Percentiles rank a stretch among this genome's conserved stretches.
Evolutionary conservation across 1,140 invertebrate genomes (phyloP).

Genomic region (Acromyrmex echinatior): DNA sequence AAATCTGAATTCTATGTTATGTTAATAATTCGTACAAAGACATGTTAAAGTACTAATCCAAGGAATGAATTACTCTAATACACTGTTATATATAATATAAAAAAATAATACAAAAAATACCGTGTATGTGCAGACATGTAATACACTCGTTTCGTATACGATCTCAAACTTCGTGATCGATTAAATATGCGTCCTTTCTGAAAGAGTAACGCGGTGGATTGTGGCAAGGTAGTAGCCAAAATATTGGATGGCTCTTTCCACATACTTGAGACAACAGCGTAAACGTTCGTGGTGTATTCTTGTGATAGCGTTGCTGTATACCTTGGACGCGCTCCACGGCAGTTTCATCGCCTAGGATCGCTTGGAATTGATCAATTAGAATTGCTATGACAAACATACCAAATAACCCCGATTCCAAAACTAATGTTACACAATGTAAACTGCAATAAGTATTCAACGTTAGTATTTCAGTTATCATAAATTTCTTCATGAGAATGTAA

Average conservation of each 20-base stretch:
- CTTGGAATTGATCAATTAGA: constrained; percentile 95
- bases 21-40: constrained; percentile 23
- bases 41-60: constrained; percentile 27
- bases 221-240: constrained; percentile 90
- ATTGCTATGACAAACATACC: constrained; percentile 96
- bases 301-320: constrained; percentile 89
- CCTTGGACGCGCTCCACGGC: constrained; percentile 93
- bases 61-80: constrained; percentile 34
- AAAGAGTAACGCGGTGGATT: constrained; percentile 87
- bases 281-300: constrained; percentile 87
- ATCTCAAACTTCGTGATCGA: constrained; percentile 88
- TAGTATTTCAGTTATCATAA: constrained; percentile 34
- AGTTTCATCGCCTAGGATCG: constrained; percentile 94
- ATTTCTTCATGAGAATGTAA: constrained; percentile 5
- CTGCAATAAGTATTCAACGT: constrained; percentile 86
- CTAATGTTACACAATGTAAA: constrained; percentile 94
- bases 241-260: constrained; percentile 90
- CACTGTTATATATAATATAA: constrained; percentile 11
- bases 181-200: constrained; percentile 87
- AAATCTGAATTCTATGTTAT: constrained; percentile 46
- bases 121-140: constrained; percentile 4
- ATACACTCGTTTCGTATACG: neutral
- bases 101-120: constrained; percentile 57
- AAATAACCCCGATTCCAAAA: constrained; percentile 94
- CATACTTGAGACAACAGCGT: constrained; percentile 93